Percentiles rank a stretch among this genome's conserved stretches.
Evolutionary conservation across 2,113 vertebrate genomes (phyloP).

Genomic region (Rhipidura dahli): DNA sequence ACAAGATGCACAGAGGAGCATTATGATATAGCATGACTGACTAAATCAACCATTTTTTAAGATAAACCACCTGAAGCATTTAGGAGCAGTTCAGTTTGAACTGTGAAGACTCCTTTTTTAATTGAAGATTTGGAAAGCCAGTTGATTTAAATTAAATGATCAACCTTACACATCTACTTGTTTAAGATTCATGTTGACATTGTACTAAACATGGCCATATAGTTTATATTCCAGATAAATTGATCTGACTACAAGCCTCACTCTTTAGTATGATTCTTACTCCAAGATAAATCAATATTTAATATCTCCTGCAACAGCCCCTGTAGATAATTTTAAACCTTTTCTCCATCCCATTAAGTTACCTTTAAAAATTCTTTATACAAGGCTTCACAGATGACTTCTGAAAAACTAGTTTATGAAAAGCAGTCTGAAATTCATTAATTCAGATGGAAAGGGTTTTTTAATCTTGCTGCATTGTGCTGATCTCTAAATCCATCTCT

Average conservation of each 20-base stretch:
- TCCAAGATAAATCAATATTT: conserved; percentile 90
- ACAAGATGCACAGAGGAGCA: background rate
- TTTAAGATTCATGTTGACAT: conserved; percentile 58
- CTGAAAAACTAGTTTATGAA: conserved; percentile 48
- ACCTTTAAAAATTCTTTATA: conserved; percentile 83
- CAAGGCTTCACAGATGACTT: conserved; percentile 68
- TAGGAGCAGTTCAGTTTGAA: conserved; percentile 27
- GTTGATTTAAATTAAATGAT: conserved; percentile 16
- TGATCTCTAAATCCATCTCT: conserved; percentile 46
- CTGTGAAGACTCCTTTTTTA: background rate
- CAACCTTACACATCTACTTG: background rate
- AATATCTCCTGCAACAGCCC: conserved; percentile 83
- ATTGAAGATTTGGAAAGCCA: conserved; percentile 22
- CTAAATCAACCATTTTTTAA: conserved; percentile 23
- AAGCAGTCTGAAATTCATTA: conserved; percentile 55
- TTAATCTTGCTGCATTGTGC: conserved; percentile 27
- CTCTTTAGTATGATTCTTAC: conserved; percentile 78
- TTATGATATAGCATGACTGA: conserved; percentile 7
- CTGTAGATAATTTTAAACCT: conserved; percentile 85
- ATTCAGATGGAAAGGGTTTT: conserved; percentile 35
- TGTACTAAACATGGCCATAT: conserved; percentile 57
- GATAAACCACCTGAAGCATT: conserved; percentile 25
- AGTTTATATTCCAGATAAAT: conserved; percentile 85
- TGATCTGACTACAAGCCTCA: conserved; percentile 82
- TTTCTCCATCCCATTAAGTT: conserved; percentile 89